A percentile compares a stretch with the other conserved stretches of the same genome.
These are phyloP conservation scores for Drosophila repletoides DNA, from an alignment of 1,140 invertebrate genomes.

Conservation along the genomic window DNA sequence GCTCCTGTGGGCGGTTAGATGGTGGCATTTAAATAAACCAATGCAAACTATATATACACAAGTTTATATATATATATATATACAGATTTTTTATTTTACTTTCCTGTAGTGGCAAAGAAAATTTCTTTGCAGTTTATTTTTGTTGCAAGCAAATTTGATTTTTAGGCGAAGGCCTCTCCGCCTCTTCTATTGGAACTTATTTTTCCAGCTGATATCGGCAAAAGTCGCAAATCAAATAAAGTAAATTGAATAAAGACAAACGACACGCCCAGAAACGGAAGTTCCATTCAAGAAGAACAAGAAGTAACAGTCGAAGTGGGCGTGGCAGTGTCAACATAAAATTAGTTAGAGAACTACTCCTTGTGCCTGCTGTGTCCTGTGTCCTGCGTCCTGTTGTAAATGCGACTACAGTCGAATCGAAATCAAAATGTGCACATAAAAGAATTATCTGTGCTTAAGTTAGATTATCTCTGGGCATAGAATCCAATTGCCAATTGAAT, in stretches of 20 bases:
- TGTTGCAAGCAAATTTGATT: constrained; percentile 55
- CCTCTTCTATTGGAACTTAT: constrained; percentile 19
- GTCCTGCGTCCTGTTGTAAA: constrained; percentile 34
- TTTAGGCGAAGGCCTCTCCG: constrained; percentile 45
- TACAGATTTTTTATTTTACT: constrained; percentile 29
- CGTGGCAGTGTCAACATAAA: constrained; percentile 47
- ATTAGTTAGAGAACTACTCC: constrained; percentile 71
- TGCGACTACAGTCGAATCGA: constrained; percentile 52
- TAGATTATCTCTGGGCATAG: constrained; percentile 73
- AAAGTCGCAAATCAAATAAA: constrained; percentile 79
- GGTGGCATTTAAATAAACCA: constrained; percentile 72
- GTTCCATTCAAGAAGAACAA: constrained; percentile 3
- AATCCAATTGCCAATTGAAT: constrained; percentile 77
- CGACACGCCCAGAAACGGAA: constrained; percentile 42
- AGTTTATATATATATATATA: neutral
- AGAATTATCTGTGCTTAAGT: constrained; percentile 80
- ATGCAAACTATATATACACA: constrained; percentile 43
- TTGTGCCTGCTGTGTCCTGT: constrained; percentile 1
- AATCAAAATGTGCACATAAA: constrained; percentile 79
- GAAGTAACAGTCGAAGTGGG: too few relatives aligned
- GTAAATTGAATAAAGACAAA: constrained; percentile 78
- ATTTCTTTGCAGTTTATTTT: constrained; percentile 63
- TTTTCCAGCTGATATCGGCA: constrained; percentile 65
- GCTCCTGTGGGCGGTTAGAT: constrained; percentile 51
- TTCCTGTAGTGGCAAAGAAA: constrained; percentile 40